Evolutionary conservation across 2,888 invertebrate genomes (phyloP).

Genomic region (Galerucella nymphaeae): DNA sequence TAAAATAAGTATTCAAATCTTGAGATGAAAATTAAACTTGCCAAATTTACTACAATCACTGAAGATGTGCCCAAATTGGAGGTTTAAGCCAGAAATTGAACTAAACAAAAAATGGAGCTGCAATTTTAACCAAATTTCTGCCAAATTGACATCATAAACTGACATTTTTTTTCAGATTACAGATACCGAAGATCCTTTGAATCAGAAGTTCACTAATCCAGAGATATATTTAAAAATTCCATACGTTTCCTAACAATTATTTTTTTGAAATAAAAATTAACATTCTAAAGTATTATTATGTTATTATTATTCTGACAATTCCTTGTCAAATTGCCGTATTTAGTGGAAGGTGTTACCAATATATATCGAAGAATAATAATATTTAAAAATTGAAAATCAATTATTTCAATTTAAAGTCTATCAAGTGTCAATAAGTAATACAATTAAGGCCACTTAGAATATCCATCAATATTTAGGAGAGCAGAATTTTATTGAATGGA

Average conservation of each 20-base stretch:
- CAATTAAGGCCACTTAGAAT: constrained; percentile 20
- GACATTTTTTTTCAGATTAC: not conserved
- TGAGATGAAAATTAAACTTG: no score
- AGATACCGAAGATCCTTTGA: not conserved
- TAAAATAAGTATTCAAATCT: no score
- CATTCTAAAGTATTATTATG: no score
- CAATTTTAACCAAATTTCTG: no score
- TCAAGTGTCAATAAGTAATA: constrained; percentile 23
- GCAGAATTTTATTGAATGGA: not conserved
- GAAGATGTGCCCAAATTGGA: no score
- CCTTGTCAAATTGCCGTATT: no score
- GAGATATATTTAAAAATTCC: not conserved
- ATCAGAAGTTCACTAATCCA: not conserved
- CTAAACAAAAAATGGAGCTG: no score
- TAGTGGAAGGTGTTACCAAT: no score
- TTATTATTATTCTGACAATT: no score
- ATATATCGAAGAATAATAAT: not conserved
- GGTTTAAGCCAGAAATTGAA: no score
- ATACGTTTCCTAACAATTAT: not conserved
- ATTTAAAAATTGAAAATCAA: constrained; percentile 6
- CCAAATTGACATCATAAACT: no score
- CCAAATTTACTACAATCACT: no score
- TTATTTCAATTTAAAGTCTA: constrained; percentile 13
- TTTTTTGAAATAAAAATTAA: not conserved
- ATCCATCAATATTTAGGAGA: constrained; percentile 25